Percentiles rank a stretch among this genome's conserved stretches.
phyloP scores from a whole-genome alignment of 2,113 vertebrate genomes.

The Scortum barcoo region DNA sequence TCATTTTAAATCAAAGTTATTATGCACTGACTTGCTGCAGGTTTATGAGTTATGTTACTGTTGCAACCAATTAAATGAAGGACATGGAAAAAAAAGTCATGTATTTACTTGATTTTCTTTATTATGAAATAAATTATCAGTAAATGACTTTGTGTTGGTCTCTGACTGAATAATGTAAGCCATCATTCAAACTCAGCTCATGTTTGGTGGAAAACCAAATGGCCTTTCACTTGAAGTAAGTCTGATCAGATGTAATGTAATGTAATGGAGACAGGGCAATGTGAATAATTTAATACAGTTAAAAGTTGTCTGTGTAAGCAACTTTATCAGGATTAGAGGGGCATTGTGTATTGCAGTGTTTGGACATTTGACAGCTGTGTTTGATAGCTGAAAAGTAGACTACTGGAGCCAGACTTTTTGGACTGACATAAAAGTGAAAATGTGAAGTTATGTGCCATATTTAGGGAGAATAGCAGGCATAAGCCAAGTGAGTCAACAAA shows the following conservation, averaged over 20 bases:
- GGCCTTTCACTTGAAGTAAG: background rate
- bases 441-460: background rate
- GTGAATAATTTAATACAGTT: background rate
- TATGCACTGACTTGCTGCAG: conserved; percentile 24
- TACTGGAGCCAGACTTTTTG: background rate
- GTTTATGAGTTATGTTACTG: conserved; percentile 14
- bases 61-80: conserved; percentile 25
- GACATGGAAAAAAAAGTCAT: conserved; percentile 30
- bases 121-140: conserved; percentile 51
- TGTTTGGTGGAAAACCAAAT: background rate
- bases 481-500: background rate
- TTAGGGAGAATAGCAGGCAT: background rate
- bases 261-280: background rate
- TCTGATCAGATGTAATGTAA: background rate
- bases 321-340: background rate
- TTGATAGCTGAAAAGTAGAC: background rate
- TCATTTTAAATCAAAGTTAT: background rate
- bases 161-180: background rate
- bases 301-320: background rate
- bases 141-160: background rate
- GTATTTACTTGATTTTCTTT: conserved; percentile 20
- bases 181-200: background rate
- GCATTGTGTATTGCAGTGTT: background rate
- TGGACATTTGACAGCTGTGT: background rate
- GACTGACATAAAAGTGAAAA: conserved; percentile 4